Evolutionary conservation across 2,888 invertebrate genomes (phyloP), one percentile per base, ranked within the genome.

Genomic region (Pollenia labialis): DNA sequence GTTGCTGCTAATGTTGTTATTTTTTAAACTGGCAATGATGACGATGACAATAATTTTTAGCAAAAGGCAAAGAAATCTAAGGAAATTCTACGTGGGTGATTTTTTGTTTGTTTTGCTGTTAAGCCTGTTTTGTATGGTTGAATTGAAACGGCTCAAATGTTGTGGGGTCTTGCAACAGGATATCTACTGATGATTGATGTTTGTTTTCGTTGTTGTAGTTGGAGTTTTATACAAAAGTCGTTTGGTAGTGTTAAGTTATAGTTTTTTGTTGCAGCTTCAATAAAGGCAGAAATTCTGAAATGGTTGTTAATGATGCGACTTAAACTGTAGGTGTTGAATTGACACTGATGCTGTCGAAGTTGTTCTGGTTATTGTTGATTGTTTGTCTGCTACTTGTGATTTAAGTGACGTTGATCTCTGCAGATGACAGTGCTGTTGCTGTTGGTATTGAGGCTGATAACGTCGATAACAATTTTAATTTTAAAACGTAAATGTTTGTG

Each of bases 151-250:
- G 16, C 1, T 71, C 69, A 56, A 44, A 62, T 62, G 60, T 74
- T 54, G 52, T 54, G 6, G 42, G 72, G n/a, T 42, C 69, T 81
- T 84, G 80, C 79, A 84, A 81, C 72, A 72, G 86, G 81, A 79
- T 83, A 66, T 77, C 66, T 72, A 46, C 11, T n/a, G 18, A 76
- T 81, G 87, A 84, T 84, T 81, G 81, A 81, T 87, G 76, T 74
- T 72, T 23, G 50, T 62, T 64, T 62, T 75, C 42, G 80, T 81
- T 32, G 44, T 77, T 56, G 54, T 81, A 52, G 66, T 58, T 14
- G 18, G 11, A 23, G 44, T 81, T 66, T 40, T 54, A n/a, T 6
- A 16, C 18, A 32, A 16, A 32, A 32, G 32, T 32, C 32, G 32
- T 32, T 32, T 32, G 32, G 23, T 69, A 18, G 12, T 60, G 42